Base-by-base conservation (phyloP, 2,797 vertebrate genomes). In the Columba guinea region DNA sequence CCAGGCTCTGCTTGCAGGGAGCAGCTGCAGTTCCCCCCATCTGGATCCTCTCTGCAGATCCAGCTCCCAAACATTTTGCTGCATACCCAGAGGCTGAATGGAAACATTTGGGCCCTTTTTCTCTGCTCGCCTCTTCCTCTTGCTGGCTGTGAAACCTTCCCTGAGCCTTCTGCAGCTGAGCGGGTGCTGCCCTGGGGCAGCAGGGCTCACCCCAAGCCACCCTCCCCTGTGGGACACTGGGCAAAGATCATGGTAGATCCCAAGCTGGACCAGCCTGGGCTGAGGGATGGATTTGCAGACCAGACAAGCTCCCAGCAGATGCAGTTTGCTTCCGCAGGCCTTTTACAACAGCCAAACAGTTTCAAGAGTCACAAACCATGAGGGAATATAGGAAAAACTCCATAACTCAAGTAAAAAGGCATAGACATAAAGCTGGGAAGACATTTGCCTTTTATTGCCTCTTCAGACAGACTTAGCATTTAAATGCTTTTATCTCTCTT, bases 361-460 rank as follows among this genome's bases (percentile, higher is more conserved):
- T 87, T 77, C 68, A 84, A 55, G 77, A 94, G 46, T 84, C 86
- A 91, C 80, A 96, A 96, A 77, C 49, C 81, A 71, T 77, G 86
- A 96, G 90, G 58, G 84, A 95, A 79, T 94, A 87, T 85, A 87
- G 86, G 32, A 92, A 87, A 93, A 90, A 20, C 49, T 55, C 58
- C 78, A 89, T 93, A 91, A 89, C 89, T 93, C 71, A 90, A 76
- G 64, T 60, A 20, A 93, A 94, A 95, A 91, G 49, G 79, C 90
- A 80, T 13, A 32, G 70, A 73, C 70, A 73, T 93, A 96, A 93
- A 95, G 87, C 84, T 39, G 70, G 70, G 74, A 73, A 89, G 84
- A 87, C 83, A 83, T 95, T 97, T 96, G 84, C 83, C 79, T 94
- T 95, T 94, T 92, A 95, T 94, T 96, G 93, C 96, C 86, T 97